Evolutionary conservation across 2,113 vertebrate genomes (phyloP).

Genomic region (Eulemur rufifrons): DNA sequence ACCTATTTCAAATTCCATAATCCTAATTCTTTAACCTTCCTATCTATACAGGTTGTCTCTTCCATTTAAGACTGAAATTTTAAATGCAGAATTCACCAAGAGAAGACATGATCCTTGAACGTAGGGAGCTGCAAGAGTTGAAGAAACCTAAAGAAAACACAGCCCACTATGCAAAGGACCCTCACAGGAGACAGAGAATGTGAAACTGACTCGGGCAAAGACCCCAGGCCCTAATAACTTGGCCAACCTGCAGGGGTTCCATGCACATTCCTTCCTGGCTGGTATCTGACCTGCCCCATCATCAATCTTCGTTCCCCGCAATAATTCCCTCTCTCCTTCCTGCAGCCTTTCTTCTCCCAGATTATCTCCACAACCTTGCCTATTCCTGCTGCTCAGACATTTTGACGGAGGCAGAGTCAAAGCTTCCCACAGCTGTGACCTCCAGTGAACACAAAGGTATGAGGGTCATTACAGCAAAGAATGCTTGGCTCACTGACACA

Average conservation of each 20-base stretch:
- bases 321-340: constrained; percentile 49
- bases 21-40: not conserved
- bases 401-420: constrained; percentile 40
- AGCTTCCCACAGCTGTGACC: constrained; percentile 60
- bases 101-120: not conserved
- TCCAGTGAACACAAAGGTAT: constrained; percentile 11
- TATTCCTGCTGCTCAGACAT: constrained; percentile 49
- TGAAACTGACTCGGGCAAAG: not conserved
- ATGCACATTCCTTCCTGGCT: constrained; percentile 53
- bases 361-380: not conserved
- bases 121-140: not conserved
- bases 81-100: not conserved
- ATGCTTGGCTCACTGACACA: constrained; percentile 43
- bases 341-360: constrained; percentile 4
- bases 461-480: constrained; percentile 58
- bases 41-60: not conserved
- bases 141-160: constrained; percentile 5
- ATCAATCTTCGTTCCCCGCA: constrained; percentile 63
- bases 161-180: not conserved
- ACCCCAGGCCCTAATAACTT: not conserved
- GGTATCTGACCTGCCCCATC: constrained; percentile 61
- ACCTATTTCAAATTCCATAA: not conserved
- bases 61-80: not conserved
- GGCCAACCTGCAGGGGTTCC: constrained; percentile 41
- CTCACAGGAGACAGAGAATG: not conserved